Evolutionary conservation across 2,888 invertebrate species (phyloP), one percentile per base, ranked within the genome.

Genomic region (Tenthredo distinguenda): DNA sequence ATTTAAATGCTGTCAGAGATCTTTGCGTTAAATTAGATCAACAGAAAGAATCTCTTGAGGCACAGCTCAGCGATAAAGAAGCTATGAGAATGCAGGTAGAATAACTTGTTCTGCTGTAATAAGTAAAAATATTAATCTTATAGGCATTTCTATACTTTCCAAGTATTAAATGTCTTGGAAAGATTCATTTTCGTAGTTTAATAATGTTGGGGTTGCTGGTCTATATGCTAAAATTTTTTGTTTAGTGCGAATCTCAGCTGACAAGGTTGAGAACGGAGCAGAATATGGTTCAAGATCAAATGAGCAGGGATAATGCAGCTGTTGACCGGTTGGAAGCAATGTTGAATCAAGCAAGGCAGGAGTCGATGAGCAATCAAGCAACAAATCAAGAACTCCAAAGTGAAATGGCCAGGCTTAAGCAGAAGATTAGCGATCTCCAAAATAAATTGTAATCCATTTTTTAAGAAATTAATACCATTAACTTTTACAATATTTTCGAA

Each of bases 341-440:
- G 18, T 90, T 96, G 68, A 94, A 94, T 62, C 94, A 95, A 84
- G 94, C 95, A 12, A 94, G 96, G 47, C 94, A 95, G 84, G 96
- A 96, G 88, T 94, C 95, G n/a, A 95, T 96, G 40, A 95, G 96
- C 86, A 94, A 95, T 55, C 95, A 96, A 90, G 90, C 96, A 65
- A 94, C 94, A 18, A 94, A 96, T 90, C 96, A 96, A 90, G 96
- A 96, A 93, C 94, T 96, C 47, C 95, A 96, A 87, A 94, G 94
- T 83, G 96, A 96, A 93, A 94, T 96, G 37, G 93, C 94, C 86
- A 94, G 94, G 79, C 92, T 96, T 86, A 96, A 95, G 89, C 94
- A 94, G 62, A 95, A 94, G 90, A 93, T 96, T 15, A 90, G 92
- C 15, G 95, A 95, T 47, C 91, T 95, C n/a, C 94, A 95, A 87